Percentiles rank a stretch among this genome's conserved stretches.
Evolutionary conservation across 1,140 invertebrate species (phyloP).

Genomic region (Eufriesea mexicana): DNA sequence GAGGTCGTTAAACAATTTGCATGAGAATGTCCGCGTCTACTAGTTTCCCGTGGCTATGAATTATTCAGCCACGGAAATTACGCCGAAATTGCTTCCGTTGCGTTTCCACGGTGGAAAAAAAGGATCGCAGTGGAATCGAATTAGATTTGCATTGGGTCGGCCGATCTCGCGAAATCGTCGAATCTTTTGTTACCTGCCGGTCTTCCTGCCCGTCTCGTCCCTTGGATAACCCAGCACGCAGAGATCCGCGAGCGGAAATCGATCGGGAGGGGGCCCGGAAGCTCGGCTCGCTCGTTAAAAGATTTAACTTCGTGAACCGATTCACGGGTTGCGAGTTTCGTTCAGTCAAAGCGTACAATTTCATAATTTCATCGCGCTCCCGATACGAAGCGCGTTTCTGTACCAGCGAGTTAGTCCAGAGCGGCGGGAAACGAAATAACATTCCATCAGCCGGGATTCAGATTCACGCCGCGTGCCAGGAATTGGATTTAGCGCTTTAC

Average conservation of each 20-base stretch:
- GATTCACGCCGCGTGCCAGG: conserved; percentile 62
- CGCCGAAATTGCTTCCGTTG: conserved; percentile 50
- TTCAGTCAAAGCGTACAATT: background rate
- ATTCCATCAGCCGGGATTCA: conserved; percentile 64
- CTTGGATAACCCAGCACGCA: background rate
- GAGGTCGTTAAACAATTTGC: conserved; percentile 63
- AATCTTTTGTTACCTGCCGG: background rate
- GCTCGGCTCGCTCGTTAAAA: background rate
- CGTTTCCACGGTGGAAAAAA: conserved; percentile 9
- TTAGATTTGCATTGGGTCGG: conserved; percentile 10
- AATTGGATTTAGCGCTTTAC: conserved; percentile 68
- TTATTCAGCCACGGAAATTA: conserved; percentile 58
- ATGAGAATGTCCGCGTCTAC: conserved; percentile 55
- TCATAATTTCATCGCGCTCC: background rate
- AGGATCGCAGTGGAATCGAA: conserved; percentile 30
- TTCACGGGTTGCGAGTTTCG: background rate
- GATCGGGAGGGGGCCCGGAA: background rate
- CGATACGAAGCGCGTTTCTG: background rate
- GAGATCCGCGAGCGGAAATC: background rate
- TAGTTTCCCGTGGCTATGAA: conserved; percentile 53
- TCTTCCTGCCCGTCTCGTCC: background rate
- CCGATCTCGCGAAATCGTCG: background rate
- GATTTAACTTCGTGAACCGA: background rate
- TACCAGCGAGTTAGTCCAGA: background rate
- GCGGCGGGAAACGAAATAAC: conserved; percentile 63